A percentile compares a stretch with the other conserved stretches of the same genome.
Conservation (phyloP, 2,113 vertebrate genomes). For the Sphaerodactylus townsendi region DNA sequence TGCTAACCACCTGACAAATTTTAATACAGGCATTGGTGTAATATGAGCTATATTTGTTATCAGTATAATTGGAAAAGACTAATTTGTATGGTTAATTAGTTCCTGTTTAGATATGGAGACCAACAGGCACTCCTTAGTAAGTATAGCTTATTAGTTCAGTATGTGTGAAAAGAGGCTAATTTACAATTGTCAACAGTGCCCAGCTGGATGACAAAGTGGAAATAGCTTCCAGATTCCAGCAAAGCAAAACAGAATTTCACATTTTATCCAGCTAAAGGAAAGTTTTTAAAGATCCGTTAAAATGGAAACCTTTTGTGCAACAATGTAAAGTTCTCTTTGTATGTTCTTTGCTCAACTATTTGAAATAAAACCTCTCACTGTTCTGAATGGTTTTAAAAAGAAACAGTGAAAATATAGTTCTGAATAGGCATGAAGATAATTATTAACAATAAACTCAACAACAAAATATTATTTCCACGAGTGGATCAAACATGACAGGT, state of each 20-base stretch:
- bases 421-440: not conserved
- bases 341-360: not conserved
- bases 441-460: not conserved
- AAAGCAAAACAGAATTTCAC: conserved; percentile 34
- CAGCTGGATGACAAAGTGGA: conserved; percentile 40
- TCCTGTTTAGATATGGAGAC: conserved; percentile 65
- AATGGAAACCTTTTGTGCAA: not conserved
- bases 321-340: not conserved
- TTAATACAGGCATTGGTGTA: not conserved
- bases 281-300: conserved; percentile 26
- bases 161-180: conserved; percentile 68
- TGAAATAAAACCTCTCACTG: not conserved
- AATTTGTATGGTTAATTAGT: conserved; percentile 68
- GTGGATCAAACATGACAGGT: too few relatives aligned
- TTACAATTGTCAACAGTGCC: conserved; percentile 71
- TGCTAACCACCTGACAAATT: not conserved
- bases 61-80: conserved; percentile 48
- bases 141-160: conserved; percentile 75
- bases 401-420: not conserved
- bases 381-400: not conserved
- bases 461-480: not conserved
- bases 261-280: conserved; percentile 57
- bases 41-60: conserved; percentile 57
- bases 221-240: conserved; percentile 55
- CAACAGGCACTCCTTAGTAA: conserved; percentile 72